Conservation (phyloP, 2,888 invertebrate genomes). For the Hypercompe scribonia region DNA sequence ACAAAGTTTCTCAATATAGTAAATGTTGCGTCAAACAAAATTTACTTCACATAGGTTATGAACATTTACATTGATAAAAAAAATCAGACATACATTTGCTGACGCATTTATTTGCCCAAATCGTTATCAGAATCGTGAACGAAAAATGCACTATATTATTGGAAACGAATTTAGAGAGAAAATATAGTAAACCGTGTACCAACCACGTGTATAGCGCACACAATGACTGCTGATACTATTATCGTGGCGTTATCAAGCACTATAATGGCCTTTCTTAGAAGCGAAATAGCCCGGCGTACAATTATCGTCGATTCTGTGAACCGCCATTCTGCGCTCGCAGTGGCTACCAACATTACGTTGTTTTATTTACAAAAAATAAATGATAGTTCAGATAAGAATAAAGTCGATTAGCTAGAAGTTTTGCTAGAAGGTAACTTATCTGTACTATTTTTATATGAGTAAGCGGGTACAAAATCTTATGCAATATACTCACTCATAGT, state of each 20-base stretch:
- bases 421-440: constrained; percentile 2
- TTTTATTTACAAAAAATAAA: constrained; percentile 38
- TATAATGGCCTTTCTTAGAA: constrained; percentile 75
- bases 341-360: constrained; percentile 37
- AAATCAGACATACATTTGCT: constrained; percentile 44
- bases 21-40: not conserved
- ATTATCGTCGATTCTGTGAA: constrained; percentile 79
- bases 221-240: constrained; percentile 71
- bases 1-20: too few relatives aligned
- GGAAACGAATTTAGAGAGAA: constrained; percentile 46
- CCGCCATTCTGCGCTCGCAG: constrained; percentile 61
- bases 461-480: not conserved
- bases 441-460: constrained; percentile 1
- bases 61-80: constrained; percentile 35
- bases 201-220: constrained; percentile 55
- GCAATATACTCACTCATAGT: not conserved
- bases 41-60: constrained; percentile 29
- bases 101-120: constrained; percentile 22
- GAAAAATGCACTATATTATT: constrained; percentile 22
- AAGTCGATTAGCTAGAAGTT: constrained; percentile 13
- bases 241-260: constrained; percentile 76
- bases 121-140: constrained; percentile 33
- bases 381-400: constrained; percentile 40
- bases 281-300: constrained; percentile 65
- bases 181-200: constrained; percentile 49